A percentile compares a stretch with the other conserved stretches of the same genome.
Evolutionary conservation across 2,797 vertebrate species (phyloP).

Genomic region (Hemibagrus guttatus): DNA sequence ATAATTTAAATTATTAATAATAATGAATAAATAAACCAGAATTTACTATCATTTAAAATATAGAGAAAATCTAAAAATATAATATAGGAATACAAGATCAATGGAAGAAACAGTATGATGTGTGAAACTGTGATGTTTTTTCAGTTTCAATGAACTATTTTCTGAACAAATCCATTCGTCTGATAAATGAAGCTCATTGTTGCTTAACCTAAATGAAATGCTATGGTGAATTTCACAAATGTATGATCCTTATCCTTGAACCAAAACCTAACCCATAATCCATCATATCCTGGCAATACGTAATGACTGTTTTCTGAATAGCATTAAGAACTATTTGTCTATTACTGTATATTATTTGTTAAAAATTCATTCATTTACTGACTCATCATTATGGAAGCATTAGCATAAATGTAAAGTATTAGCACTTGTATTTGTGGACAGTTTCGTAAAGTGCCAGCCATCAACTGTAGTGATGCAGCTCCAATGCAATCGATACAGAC

Average conservation of each 20-base stretch:
- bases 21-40: too few species aligned
- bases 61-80: too few species aligned
- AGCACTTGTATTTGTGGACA: background rate
- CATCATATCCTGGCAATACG: background rate
- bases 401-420: background rate
- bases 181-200: background rate
- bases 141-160: too few species aligned
- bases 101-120: too few species aligned
- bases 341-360: background rate
- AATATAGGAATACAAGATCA: too few species aligned
- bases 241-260: background rate
- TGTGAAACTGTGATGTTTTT: too few species aligned
- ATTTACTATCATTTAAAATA: too few species aligned
- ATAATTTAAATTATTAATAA: too few species aligned
- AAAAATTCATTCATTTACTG: background rate
- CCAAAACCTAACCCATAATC: background rate
- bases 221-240: background rate
- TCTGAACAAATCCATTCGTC: background rate
- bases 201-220: background rate
- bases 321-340: background rate
- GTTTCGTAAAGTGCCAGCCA: background rate
- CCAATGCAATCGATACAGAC: background rate
- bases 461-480: background rate
- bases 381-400: background rate
- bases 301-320: background rate